Evolutionary conservation across 2,797 vertebrate species (phyloP).

Genomic region (Mormyrus hasselquistii): DNA sequence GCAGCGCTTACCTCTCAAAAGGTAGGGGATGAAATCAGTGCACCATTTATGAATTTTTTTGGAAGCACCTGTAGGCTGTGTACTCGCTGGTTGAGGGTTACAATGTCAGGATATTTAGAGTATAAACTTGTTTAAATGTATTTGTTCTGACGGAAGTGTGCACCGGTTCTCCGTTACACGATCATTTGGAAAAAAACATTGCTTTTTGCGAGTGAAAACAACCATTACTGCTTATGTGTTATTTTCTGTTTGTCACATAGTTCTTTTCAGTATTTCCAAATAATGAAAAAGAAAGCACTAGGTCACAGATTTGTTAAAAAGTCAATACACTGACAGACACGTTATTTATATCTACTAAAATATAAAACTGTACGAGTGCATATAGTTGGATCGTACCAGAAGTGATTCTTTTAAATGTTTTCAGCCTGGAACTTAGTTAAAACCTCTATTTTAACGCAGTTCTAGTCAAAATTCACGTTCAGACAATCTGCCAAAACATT

Average conservation of each 20-base stretch:
- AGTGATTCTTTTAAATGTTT: not conserved
- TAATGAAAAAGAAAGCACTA: not conserved
- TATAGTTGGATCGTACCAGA: not conserved
- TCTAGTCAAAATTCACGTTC: conserved; percentile 1
- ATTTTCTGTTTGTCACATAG: not conserved
- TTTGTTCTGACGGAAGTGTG: not conserved
- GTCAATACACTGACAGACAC: not conserved
- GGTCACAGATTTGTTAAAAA: conserved; percentile 5
- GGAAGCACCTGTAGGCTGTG: conserved; percentile 1
- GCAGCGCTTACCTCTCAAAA: not conserved
- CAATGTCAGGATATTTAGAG: not conserved
- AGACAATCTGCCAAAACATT: not conserved
- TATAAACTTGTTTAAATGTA: not conserved
- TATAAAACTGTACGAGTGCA: conserved; percentile 5
- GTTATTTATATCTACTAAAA: not conserved
- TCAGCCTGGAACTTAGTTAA: not conserved
- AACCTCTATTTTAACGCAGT: not conserved
- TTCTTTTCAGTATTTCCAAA: not conserved
- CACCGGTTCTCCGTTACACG: not conserved
- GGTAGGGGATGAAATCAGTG: not conserved
- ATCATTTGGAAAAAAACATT: not conserved
- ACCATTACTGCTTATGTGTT: not conserved
- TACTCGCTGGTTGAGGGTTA: not conserved
- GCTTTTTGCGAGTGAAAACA: not conserved
- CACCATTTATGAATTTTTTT: not conserved